Evolutionary conservation across 92 coral and sea anemone genomes (phyloP), one percentile per base, ranked within the genome.

Genomic region (Parazoanthus atlanticus): DNA sequence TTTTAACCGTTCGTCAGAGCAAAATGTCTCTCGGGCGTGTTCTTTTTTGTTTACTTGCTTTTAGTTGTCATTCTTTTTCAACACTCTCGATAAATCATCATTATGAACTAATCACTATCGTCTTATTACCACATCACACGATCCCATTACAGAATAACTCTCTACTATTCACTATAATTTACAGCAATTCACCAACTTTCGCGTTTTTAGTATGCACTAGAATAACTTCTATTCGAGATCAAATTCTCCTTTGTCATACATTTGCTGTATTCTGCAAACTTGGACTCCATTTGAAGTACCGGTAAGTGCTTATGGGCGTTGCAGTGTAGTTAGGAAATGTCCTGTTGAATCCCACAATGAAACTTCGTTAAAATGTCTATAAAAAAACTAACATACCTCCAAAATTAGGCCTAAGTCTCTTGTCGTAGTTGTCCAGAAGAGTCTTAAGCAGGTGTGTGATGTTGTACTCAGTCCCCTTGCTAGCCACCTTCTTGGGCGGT

Each of bases 351-450:
- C 12, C 3, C 17, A 40, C 80, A 36, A 6, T 25, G 1, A 1
- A n/a, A 16, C 8, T 78, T 3, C 1, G 19, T 21, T 46, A 46
- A 6, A 3, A 25, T n/a, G 23, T 21, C 5, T 6, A 46, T 26
- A 31, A 43, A 43, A n/a, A 11, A 47, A 19, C 32, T 38, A 9
- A 3, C 86, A 17, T 83, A 84, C 87, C 87, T 84, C 87, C 87
- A 84, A 84, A 84, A 28, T 84, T 84, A 5, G 87, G 87, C 41
- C 87, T 28, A 12, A 84, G 87, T 31, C 78, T 29, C 65, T 84
- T 84, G 87, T 84, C 87, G 33, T 84, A 84, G 9, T n/a, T 38
- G 40, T 31, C 64, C 23, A 84, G 52, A 15, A 84, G 65, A 67
- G 34, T 70, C 29, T 84, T 28, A 67, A 84, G 65, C 40, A 84